phyloP scores from a whole-genome alignment of 2,797 vertebrate species.

The Acipenser oxyrinchus region DNA sequence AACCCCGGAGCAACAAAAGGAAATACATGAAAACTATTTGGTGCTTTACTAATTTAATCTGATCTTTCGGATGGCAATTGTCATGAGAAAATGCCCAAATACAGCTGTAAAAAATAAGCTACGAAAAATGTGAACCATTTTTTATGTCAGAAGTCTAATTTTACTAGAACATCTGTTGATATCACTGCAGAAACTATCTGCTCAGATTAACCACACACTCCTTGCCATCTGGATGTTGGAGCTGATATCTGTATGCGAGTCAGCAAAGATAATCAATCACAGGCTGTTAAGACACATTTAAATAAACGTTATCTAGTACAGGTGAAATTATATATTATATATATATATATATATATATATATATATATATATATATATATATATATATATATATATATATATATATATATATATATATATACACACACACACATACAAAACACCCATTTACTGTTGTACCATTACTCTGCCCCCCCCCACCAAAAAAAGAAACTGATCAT shows the following conservation, averaged over 20 bases:
- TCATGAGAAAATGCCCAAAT: conserved; percentile 51
- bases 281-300: conserved; percentile 15
- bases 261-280: conserved; percentile 1
- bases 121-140: conserved; percentile 56
- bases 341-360: no score
- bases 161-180: conserved; percentile 66
- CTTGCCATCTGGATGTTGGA: conserved; percentile 47
- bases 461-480: background rate
- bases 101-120: conserved; percentile 66
- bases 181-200: background rate
- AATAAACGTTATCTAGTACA: background rate
- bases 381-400: no score
- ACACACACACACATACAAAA: no score
- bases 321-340: background rate
- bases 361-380: no score
- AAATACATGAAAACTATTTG: conserved; percentile 24
- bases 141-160: conserved; percentile 65
- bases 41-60: conserved; percentile 56
- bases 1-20: conserved; percentile 30
- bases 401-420: no score
- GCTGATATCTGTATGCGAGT: background rate
- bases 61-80: conserved; percentile 64
- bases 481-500: no score
- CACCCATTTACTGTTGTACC: no score
- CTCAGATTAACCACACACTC: conserved; percentile 4